phyloP scores from a whole-genome alignment of 2,113 vertebrate genomes.

The Syngnathoides biaculeatus region DNA sequence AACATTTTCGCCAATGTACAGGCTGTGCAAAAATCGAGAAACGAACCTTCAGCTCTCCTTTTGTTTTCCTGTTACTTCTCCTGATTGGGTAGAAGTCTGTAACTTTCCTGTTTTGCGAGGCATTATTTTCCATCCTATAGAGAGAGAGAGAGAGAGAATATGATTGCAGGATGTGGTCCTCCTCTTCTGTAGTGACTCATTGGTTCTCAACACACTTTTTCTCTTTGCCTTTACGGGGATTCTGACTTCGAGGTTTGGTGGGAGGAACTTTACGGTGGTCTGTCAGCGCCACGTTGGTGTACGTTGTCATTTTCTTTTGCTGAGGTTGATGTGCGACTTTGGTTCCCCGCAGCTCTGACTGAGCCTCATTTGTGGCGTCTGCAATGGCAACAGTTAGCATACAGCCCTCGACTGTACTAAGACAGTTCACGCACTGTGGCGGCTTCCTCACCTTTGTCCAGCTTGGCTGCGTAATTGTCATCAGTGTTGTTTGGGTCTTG shows the following conservation, averaged over 20 bases:
- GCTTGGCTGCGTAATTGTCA: conserved; percentile 68
- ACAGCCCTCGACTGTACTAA: not conserved
- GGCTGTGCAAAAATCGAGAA: not conserved
- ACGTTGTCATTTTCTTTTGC: conserved; percentile 19
- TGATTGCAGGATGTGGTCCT: not conserved
- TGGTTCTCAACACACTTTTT: conserved; percentile 76
- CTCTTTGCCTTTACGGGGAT: conserved; percentile 64
- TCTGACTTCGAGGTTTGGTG: conserved; percentile 53
- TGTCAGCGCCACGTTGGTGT: not conserved
- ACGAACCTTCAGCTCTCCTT: conserved; percentile 85
- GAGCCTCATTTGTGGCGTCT: conserved; percentile 16
- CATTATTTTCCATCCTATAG: conserved; percentile 77
- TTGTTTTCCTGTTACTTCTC: conserved; percentile 89
- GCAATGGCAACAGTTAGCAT: not conserved
- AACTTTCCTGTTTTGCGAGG: conserved; percentile 83
- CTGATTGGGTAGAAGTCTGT: conserved; percentile 92
- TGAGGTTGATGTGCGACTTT: conserved; percentile 9
- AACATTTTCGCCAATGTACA: too few species aligned
- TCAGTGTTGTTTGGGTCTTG: conserved; percentile 79
- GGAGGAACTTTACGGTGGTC: conserved; percentile 38
- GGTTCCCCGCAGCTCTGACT: conserved; percentile 14
- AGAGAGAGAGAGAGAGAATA: conserved; percentile 8
- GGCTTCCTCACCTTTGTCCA: conserved; percentile 71
- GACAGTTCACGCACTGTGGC: not conserved
- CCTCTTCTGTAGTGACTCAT: not conserved